These are phyloP conservation scores for Podarcis raffonei DNA, from an alignment of 2,113 vertebrate species.

Conservation along the genomic window DNA sequence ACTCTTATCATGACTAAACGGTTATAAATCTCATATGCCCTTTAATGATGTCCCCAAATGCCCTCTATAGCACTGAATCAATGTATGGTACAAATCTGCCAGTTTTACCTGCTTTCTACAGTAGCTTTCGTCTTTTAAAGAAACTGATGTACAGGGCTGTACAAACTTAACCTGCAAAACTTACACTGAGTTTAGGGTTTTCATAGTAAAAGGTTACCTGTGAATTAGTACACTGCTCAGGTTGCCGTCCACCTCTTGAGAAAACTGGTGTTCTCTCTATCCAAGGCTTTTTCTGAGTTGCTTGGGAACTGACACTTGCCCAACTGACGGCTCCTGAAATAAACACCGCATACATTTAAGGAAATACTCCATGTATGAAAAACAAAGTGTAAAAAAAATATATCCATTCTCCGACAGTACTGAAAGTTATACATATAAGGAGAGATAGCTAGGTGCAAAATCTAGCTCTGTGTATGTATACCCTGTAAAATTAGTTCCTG, in stretches of 20 bases:
- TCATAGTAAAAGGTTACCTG: constrained; percentile 78
- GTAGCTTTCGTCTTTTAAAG: neutral
- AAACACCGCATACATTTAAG: constrained; percentile 28
- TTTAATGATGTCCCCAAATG: neutral
- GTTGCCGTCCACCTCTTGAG: constrained; percentile 85
- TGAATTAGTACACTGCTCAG: constrained; percentile 84
- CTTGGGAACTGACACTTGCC: constrained; percentile 88
- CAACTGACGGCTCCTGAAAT: constrained; percentile 78
- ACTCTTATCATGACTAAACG: neutral
- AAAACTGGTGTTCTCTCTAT: constrained; percentile 83
- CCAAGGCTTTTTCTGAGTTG: constrained; percentile 87
- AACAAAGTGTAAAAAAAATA: accelerated
- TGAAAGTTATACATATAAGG: neutral
- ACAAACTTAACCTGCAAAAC: neutral
- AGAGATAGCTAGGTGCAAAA: neutral
- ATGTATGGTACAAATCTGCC: neutral
- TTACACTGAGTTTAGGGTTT: neutral
- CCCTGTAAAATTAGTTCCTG: neutral
- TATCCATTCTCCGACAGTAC: neutral
- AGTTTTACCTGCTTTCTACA: neutral
- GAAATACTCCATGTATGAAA: constrained; percentile 17
- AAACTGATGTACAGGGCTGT: neutral
- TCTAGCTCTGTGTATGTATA: too few species aligned
- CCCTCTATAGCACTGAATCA: neutral
- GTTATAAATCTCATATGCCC: neutral